Evolutionary conservation across 2,888 invertebrate genomes (phyloP).

Genomic region (Cerastoderma edule): DNA sequence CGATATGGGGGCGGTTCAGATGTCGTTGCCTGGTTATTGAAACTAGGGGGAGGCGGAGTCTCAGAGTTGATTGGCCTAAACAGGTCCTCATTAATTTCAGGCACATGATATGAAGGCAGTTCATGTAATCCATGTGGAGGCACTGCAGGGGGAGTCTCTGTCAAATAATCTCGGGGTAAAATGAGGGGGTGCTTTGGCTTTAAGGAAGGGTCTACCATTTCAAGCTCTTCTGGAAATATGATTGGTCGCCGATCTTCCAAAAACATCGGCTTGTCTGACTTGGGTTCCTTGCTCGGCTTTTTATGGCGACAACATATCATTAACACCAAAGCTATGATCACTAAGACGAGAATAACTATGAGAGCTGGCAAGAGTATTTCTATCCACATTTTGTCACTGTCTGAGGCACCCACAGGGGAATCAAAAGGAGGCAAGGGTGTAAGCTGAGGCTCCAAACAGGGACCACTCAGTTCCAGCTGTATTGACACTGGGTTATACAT

Average conservation of each 20-base stretch:
- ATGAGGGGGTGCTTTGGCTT: slow-evolving; percentile 67
- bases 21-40: slow-evolving; percentile 15
- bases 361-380: slow-evolving; percentile 61
- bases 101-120: slow-evolving; percentile 33
- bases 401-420: slow-evolving; percentile 35
- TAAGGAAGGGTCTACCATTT: slow-evolving; percentile 65
- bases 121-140: slow-evolving; percentile 46
- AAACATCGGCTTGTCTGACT: slow-evolving; percentile 70
- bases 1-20: slow-evolving; percentile 63
- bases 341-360: slow-evolving; percentile 53
- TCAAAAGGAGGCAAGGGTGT: slow-evolving; percentile 29
- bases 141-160: slow-evolving; percentile 54
- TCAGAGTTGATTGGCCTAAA: slow-evolving; percentile 17
- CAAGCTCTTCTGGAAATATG: slow-evolving; percentile 74
- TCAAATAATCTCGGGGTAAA: slow-evolving; percentile 62
- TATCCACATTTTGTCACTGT: slow-evolving; percentile 57
- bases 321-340: slow-evolving; percentile 54
- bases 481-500: slow-evolving; percentile 30
- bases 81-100: slow-evolving; percentile 37
- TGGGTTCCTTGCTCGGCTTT: slow-evolving; percentile 52
- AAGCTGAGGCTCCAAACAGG: slow-evolving; percentile 44
- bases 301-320: slow-evolving; percentile 57
- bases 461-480: slow-evolving; percentile 41
- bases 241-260: slow-evolving; percentile 74
- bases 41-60: slow-evolving; percentile 40